Evolutionary conservation across 1,140 invertebrate species (phyloP), one percentile per base, ranked within the genome.

Genomic region (Zaprionus kolodkinae): DNA sequence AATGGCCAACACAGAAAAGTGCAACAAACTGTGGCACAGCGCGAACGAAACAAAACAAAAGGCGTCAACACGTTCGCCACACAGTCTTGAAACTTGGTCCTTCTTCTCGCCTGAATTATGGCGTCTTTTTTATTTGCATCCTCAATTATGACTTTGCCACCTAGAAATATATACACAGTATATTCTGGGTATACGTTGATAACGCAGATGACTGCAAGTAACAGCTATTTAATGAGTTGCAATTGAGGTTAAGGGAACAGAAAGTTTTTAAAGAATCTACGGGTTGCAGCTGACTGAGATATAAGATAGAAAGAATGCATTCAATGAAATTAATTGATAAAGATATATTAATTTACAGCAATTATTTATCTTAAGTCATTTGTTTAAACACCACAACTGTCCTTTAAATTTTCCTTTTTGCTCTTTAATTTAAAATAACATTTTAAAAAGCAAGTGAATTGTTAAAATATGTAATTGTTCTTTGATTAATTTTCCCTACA

Each of bases 21-120:
- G 55, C 57, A 76, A 76, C 61, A 67, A 61, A 52, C 60, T n/a
- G 59, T 45, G 40, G n/a, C 77, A 79, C 76, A 21, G 50, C n/a
- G n/a, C n/a, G n/a, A n/a, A n/a, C n/a, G n/a, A n/a, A 56, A 63
- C 67, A 52, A 66, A 70, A 68, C 76, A 78, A 88, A 89, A 81
- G 71, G 75, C 63, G 50, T 68, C 59, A 65, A 63, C 40, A 45
- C 71, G 66, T 40, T 82, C 62, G 67, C 63, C 63, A 27, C 55
- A 66, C 35, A 62, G 52, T 62, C 56, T 55, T 30, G 11, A 55
- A 62, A 11, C 40, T 70, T 57, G 27, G 21, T 27, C 13, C 25
- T 38, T 3, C 17, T 38, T 17, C 62, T 40, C 36, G 13, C 30
- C 25, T 38, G 40, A 84, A 57, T 77, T 85, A 80, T 62, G 68